Conservation (phyloP, 1,140 invertebrate genomes). For the Nilaparvata lugens region DNA sequence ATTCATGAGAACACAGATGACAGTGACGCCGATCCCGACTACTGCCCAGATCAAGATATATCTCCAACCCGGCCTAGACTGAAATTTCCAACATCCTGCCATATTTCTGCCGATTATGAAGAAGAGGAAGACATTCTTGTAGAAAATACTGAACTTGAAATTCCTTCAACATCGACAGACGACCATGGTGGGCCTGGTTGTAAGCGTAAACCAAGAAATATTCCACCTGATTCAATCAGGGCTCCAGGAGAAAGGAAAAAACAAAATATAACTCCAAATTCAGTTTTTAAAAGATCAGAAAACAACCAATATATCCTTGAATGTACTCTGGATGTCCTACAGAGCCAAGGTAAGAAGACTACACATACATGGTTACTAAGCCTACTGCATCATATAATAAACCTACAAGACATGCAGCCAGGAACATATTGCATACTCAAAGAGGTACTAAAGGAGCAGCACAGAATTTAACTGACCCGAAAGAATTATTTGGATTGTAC, state of each 20-base stretch:
- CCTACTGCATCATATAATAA: slow-evolving; percentile 8
- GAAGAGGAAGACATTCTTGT: not conserved
- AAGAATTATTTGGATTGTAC: slow-evolving; percentile 11
- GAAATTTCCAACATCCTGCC: not conserved
- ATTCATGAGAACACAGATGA: slow-evolving; percentile 8
- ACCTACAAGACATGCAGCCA: slow-evolving; percentile 4
- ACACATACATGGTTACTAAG: slow-evolving; percentile 13
- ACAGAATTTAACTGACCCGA: slow-evolving; percentile 6
- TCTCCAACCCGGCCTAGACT: not conserved
- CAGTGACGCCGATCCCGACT: slow-evolving; percentile 8
- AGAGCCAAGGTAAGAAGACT: slow-evolving; percentile 12
- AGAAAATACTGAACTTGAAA: not conserved
- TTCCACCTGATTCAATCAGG: not conserved
- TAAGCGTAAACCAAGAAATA: slow-evolving; percentile 2
- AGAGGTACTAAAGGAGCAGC: slow-evolving; percentile 13
- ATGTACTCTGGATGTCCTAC: slow-evolving; percentile 10
- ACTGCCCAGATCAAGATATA: slow-evolving; percentile 4
- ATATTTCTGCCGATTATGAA: not conserved
- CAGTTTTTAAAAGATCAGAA: slow-evolving; percentile 3
- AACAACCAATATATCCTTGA: slow-evolving; percentile 6
- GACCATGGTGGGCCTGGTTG: not conserved
- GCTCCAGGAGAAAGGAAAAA: not conserved
- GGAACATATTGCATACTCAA: slow-evolving; percentile 7
- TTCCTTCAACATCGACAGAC: not conserved
- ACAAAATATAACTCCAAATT: too few relatives aligned